Conservation (phyloP, 2,888 invertebrate species). For the Iphiclides podalirius region DNA sequence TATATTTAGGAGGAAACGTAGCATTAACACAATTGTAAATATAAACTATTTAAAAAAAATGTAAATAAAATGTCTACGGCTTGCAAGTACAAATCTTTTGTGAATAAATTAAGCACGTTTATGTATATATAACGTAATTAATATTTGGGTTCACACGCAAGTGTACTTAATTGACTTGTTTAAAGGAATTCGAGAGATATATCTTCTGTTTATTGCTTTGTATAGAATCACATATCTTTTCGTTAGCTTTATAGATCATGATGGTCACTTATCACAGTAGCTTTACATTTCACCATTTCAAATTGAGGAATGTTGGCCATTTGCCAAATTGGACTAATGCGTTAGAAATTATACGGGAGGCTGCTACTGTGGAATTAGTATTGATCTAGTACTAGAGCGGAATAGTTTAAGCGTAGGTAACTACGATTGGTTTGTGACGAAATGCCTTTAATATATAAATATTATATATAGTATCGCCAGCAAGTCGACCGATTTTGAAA, state of each 20-base stretch:
- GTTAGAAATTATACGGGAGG: constrained; percentile 19
- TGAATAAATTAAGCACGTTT: too few species aligned
- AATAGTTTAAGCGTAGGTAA: neutral
- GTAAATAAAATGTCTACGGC: too few species aligned
- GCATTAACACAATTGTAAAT: too few species aligned
- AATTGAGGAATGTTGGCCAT: constrained; percentile 20
- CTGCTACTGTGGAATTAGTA: constrained; percentile 12
- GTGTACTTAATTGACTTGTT: too few species aligned
- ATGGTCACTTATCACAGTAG: constrained; percentile 19
- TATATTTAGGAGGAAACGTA: too few species aligned
- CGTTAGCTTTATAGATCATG: constrained; percentile 7
- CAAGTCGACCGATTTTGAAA: too few species aligned
- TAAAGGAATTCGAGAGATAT: too few species aligned
- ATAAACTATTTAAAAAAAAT: too few species aligned
- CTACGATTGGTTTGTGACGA: neutral
- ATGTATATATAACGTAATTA: too few species aligned
- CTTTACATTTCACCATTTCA: constrained; percentile 19
- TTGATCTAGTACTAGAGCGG: constrained; percentile 5
- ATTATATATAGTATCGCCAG: too few species aligned
- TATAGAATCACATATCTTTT: constrained; percentile 8
- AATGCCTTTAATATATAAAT: neutral
- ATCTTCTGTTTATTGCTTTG: neutral
- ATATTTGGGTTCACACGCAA: too few species aligned
- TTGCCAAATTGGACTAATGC: constrained; percentile 24
- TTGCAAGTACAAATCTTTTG: too few species aligned